phyloP scores from a whole-genome alignment of 2,888 invertebrate genomes.

The Rugalucina vietnamica region DNA sequence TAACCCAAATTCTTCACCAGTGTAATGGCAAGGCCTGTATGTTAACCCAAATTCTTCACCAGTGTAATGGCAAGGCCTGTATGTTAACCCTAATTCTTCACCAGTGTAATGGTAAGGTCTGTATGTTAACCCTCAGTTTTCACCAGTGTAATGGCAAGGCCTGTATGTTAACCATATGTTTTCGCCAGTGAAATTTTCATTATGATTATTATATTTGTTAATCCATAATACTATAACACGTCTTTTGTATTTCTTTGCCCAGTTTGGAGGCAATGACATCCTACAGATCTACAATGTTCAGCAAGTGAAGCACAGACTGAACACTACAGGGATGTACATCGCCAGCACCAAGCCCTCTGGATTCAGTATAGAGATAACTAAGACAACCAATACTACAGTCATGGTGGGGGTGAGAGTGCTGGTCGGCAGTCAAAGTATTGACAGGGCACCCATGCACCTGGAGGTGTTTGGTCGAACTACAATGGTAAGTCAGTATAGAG shows the following conservation, averaged over 20 bases:
- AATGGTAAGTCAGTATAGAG: slow-evolving; percentile 87
- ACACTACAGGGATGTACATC: slow-evolving; percentile 94
- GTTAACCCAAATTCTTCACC: too few species aligned
- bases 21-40: too few species aligned
- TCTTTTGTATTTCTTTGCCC: slow-evolving; percentile 38
- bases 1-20: too few species aligned
- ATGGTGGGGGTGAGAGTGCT: slow-evolving; percentile 93
- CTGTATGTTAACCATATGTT: too few species aligned
- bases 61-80: too few species aligned
- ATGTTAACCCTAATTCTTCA: too few species aligned
- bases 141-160: too few species aligned
- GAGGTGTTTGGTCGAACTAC: slow-evolving; percentile 82
- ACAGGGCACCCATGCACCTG: slow-evolving; percentile 89
- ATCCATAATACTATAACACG: too few species aligned
- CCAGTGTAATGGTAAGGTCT: too few species aligned
- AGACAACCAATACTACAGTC: slow-evolving; percentile 94
- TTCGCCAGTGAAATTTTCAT: too few species aligned
- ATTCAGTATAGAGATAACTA: slow-evolving; percentile 94
- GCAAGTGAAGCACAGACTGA: slow-evolving; percentile 95
- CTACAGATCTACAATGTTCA: slow-evolving; percentile 97
- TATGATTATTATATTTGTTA: too few species aligned
- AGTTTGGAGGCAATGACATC: slow-evolving; percentile 96
- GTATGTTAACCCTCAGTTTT: too few species aligned
- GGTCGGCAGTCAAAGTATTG: slow-evolving; percentile 93
- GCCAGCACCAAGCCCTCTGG: slow-evolving; percentile 96